Conservation (phyloP, 2,797 vertebrate genomes). For the Vireo griseus region DNA sequence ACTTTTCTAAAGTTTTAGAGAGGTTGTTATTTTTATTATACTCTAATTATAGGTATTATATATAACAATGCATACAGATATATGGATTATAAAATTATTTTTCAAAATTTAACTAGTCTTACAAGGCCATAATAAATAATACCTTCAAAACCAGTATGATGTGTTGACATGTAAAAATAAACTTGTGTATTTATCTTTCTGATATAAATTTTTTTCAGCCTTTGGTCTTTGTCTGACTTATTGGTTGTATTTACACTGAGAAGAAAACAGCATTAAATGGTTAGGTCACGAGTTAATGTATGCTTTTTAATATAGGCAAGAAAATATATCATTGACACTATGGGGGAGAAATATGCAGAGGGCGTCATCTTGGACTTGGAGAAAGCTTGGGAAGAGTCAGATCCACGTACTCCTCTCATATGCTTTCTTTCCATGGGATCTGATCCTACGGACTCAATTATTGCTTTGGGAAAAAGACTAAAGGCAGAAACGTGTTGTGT, state of each 20-base stretch:
- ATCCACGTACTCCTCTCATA: constrained; percentile 87
- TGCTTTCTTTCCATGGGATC: constrained; percentile 97
- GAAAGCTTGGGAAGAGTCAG: constrained; percentile 92
- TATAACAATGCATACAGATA: neutral
- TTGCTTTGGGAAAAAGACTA: constrained; percentile 87
- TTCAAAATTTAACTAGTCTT: neutral
- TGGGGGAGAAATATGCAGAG: constrained; percentile 89
- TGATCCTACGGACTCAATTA: constrained; percentile 93
- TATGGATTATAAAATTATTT: neutral
- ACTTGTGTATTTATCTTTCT: neutral
- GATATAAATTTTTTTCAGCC: neutral
- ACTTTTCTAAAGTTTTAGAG: neutral
- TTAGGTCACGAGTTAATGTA: neutral
- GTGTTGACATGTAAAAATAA: neutral
- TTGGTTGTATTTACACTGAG: neutral
- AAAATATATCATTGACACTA: constrained; percentile 87
- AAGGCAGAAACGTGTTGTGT: constrained; percentile 88
- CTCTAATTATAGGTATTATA: neutral
- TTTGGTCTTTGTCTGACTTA: neutral
- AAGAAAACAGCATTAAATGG: neutral
- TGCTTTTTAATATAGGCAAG: constrained; percentile 79
- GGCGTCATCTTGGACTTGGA: constrained; percentile 89
- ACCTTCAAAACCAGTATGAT: neutral
- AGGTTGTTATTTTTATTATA: neutral
- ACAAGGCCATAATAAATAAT: neutral